Conservation (phyloP, 1,140 invertebrate species). For the Maniola jurtina region DNA sequence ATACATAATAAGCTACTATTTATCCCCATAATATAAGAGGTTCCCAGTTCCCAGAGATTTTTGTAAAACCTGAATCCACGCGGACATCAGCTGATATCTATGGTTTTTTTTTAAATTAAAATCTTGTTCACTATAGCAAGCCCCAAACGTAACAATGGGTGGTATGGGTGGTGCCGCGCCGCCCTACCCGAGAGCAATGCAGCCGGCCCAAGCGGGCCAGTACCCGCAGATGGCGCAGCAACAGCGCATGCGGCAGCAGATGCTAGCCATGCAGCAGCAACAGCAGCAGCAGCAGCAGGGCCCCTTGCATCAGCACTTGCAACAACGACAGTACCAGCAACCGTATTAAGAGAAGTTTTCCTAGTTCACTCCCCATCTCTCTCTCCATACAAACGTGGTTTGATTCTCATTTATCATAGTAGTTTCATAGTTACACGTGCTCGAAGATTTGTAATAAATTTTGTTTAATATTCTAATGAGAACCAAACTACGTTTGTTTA, state of each 20-base stretch:
- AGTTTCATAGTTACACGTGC: no score
- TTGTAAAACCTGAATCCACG: no score
- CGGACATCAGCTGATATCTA: no score
- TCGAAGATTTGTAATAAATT: no score
- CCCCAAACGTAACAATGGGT: slow-evolving; percentile 85
- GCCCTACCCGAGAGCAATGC: slow-evolving; percentile 77
- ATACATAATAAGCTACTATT: no score
- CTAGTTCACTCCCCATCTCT: neutral
- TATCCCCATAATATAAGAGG: no score
- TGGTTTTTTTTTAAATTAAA: neutral
- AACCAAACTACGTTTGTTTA: no score
- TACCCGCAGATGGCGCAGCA: slow-evolving; percentile 81
- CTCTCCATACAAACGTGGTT: no score
- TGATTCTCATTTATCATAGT: no score
- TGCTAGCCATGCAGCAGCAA: slow-evolving; percentile 78
- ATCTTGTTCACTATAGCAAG: slow-evolving; percentile 56
- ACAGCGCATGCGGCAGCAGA: slow-evolving; percentile 80
- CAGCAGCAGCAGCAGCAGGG: slow-evolving; percentile 75
- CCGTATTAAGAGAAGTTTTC: slow-evolving; percentile 57
- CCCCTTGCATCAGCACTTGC: slow-evolving; percentile 77
- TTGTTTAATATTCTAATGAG: no score
- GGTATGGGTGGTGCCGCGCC: slow-evolving; percentile 82
- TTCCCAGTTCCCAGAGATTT: no score
- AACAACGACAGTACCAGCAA: slow-evolving; percentile 76
- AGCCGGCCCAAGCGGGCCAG: slow-evolving; percentile 80